Percentiles rank a stretch among this genome's conserved stretches.
Evolutionary conservation across 2,888 invertebrate species (phyloP).

Genomic region (Stenodema calcarata): DNA sequence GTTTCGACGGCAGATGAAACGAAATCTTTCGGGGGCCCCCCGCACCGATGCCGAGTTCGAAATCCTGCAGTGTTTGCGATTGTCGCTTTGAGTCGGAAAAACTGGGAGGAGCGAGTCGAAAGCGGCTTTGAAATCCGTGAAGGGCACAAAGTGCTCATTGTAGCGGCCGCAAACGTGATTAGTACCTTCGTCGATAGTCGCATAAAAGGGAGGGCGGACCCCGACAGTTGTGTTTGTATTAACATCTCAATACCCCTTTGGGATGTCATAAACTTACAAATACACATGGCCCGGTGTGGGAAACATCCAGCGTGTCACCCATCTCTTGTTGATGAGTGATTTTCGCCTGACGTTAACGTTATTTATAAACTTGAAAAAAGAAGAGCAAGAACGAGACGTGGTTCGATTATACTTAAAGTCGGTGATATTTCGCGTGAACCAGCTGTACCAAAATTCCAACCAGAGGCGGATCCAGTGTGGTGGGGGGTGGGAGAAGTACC

Average conservation of each 20-base stretch:
- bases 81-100: background rate
- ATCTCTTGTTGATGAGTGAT: background rate
- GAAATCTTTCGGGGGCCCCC: background rate
- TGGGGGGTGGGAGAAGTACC: too few species aligned
- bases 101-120: slow-evolving; percentile 10
- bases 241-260: slow-evolving; percentile 25
- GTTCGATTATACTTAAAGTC: too few species aligned
- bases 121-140: background rate
- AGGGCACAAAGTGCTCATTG: slow-evolving; percentile 27
- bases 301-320: background rate
- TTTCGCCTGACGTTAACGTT: background rate
- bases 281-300: background rate
- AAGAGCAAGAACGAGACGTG: too few species aligned
- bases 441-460: too few species aligned
- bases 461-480: too few species aligned
- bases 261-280: slow-evolving; percentile 18
- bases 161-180: slow-evolving; percentile 35
- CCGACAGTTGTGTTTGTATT: slow-evolving; percentile 18
- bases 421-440: too few species aligned
- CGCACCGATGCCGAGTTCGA: background rate
- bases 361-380: background rate
- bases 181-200: background rate
- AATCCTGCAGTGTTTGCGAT: background rate
- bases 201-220: background rate
- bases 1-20: background rate